Evolutionary conservation across 1,140 invertebrate species (phyloP), one percentile per base, ranked within the genome.

Genomic region (Diorhabda sublineata): DNA sequence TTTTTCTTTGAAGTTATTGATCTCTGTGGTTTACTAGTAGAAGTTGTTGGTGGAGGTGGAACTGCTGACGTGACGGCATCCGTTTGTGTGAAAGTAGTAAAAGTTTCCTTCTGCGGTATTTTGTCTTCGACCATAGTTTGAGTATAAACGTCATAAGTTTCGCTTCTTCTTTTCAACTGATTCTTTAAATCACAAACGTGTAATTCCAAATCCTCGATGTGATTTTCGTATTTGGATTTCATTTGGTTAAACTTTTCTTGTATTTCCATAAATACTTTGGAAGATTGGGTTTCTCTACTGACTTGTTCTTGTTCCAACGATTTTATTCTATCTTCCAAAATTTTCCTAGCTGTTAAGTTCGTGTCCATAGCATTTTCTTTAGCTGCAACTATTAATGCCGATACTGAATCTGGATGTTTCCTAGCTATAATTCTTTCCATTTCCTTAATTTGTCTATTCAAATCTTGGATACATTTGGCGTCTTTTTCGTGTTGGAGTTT

Each of bases 331-430:
- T 90, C 88, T 81, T 92, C 90, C 57, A 91, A 74, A 45, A 91
- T 77, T 74, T 87, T 88, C 80, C 82, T 86, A 81, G 84, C 87
- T 70, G 75, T 87, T 83, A 71, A 86, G 84, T 82, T 87, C 76
- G 71, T 80, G 76, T 78, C 85, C 74, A 73, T 68, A 3, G 73
- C 83, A 80, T 84, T 81, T 61, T 77, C 85, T 79, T 87, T 91
- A 69, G 83, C 85, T 42, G 81, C 85, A 74, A 85, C 87, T 73
- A 92, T 90, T 8, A 92, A 80, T 4, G 90, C 90, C 0, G 90
- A 91, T 0, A 92, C 89, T 0, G 90, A 91, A 78, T 92, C 90
- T 0, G 91, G 90, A 83, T 92, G 90, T 78, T 91, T 91, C 67
- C 89, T 83, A 74, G 87, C 88, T 2, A 92, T 83, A 68, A 92